A percentile compares a stretch with the other conserved stretches of the same genome.
Conservation (phyloP, 1,140 invertebrate species). For the Neuroterus valhalla region DNA sequence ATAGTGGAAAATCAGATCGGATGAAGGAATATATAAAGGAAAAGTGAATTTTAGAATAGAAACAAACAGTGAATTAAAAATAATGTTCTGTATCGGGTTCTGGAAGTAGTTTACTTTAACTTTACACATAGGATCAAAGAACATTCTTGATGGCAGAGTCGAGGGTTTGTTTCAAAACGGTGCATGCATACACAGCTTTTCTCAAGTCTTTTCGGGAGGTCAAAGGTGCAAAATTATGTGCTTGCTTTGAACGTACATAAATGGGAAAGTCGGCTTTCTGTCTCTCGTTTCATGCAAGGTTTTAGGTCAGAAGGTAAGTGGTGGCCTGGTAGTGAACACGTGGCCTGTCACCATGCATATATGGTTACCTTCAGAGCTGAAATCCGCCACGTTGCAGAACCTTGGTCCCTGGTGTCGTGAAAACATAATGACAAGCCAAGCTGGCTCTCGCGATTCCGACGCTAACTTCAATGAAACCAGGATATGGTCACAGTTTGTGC, state of each 20-base stretch:
- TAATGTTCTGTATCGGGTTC: not conserved
- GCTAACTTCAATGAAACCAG: slow-evolving; percentile 59
- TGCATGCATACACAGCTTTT: not conserved
- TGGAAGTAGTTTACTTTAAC: no score
- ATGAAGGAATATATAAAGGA: no score
- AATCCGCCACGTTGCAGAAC: slow-evolving; percentile 50
- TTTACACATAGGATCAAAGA: slow-evolving; percentile 5
- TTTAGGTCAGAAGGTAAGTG: slow-evolving; percentile 63
- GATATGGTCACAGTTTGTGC: slow-evolving; percentile 41
- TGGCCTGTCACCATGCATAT: slow-evolving; percentile 31
- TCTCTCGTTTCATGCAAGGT: slow-evolving; percentile 35
- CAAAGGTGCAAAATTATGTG: slow-evolving; percentile 41
- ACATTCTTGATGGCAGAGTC: not conserved
- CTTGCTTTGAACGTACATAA: slow-evolving; percentile 52
- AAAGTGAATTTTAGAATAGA: not conserved
- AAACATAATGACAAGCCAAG: slow-evolving; percentile 59
- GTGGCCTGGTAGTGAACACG: slow-evolving; percentile 40
- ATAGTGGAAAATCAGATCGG: no score
- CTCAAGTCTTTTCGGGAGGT: slow-evolving; percentile 15
- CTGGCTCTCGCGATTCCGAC: slow-evolving; percentile 51
- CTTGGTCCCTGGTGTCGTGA: slow-evolving; percentile 56
- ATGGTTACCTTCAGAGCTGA: slow-evolving; percentile 29
- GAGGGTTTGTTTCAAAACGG: not conserved
- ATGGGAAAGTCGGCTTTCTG: slow-evolving; percentile 44
- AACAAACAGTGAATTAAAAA: not conserved